Percentiles rank a stretch among this genome's conserved stretches.
These are phyloP conservation scores for Dolichomitus sp. DNA, from an alignment of 2,888 invertebrate genomes.

Conservation along the genomic window DNA sequence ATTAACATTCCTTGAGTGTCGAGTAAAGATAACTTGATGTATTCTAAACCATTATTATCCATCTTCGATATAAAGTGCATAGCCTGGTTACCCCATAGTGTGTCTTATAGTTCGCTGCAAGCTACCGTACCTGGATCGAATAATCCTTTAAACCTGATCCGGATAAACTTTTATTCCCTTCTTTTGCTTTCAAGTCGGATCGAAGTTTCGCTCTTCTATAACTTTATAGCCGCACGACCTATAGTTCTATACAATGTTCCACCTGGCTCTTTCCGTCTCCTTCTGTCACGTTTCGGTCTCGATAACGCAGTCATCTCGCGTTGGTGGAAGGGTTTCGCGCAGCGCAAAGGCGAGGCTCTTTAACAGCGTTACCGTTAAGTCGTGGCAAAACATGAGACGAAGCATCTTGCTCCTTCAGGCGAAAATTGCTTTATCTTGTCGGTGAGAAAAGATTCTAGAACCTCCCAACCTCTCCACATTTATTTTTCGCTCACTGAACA, in stretches of 20 bases:
- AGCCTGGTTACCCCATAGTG: conserved; percentile 13
- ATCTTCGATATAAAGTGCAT: conserved; percentile 14
- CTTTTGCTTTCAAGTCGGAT: conserved; percentile 30
- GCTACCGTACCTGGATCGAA: conserved; percentile 34
- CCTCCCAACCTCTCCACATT: conserved; percentile 35
- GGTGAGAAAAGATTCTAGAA: conserved; percentile 70
- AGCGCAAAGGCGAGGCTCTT: conserved; percentile 24
- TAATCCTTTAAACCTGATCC: conserved; percentile 49
- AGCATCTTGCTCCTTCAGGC: background rate
- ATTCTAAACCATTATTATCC: background rate
- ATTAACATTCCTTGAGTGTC: no score
- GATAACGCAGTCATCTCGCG: conserved; percentile 25
- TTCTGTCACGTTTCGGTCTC: conserved; percentile 36
- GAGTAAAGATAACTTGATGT: background rate
- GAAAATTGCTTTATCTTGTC: conserved; percentile 35
- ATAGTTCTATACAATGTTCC: conserved; percentile 9
- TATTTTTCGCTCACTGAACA: conserved; percentile 1
- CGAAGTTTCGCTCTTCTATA: conserved; percentile 27
- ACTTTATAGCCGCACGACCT: conserved; percentile 25
- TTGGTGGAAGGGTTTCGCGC: conserved; percentile 18
- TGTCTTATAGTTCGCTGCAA: conserved; percentile 4
- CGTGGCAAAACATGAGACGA: conserved; percentile 19
- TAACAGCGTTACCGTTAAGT: conserved; percentile 40
- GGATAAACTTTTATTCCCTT: conserved; percentile 39
- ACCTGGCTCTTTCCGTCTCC: conserved; percentile 9